A percentile compares a stretch with the other conserved stretches of the same genome.
Evolutionary conservation across 1,140 invertebrate species (phyloP).

Genomic region (Leucophenga varia): DNA sequence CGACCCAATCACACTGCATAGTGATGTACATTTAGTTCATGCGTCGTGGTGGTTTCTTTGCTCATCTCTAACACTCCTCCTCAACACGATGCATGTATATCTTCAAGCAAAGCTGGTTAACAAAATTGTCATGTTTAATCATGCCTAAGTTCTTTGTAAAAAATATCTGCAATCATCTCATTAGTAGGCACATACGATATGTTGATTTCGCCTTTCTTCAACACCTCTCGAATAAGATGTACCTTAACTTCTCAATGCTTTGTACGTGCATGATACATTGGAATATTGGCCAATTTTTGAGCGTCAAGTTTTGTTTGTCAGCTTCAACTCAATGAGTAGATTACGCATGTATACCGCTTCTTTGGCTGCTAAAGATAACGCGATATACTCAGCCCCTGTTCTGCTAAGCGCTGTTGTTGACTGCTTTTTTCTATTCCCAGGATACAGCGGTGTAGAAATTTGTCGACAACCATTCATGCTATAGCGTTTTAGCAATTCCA

Average conservation of each 20-base stretch:
- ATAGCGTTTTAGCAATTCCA: no score
- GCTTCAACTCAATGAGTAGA: slow-evolving; percentile 19
- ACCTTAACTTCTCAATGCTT: slow-evolving; percentile 37
- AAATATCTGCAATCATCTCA: no score
- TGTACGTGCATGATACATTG: slow-evolving; percentile 24
- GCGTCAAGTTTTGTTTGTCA: slow-evolving; percentile 11
- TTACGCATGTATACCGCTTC: slow-evolving; percentile 25
- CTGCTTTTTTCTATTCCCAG: slow-evolving; percentile 20
- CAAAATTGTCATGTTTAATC: no score
- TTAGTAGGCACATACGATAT: no score
- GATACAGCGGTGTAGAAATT: slow-evolving; percentile 41
- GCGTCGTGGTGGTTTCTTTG: no score
- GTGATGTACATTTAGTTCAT: no score
- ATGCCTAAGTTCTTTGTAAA: no score
- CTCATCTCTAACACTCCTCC: no score
- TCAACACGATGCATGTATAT: no score
- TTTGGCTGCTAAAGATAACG: no score
- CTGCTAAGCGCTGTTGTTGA: slow-evolving; percentile 14
- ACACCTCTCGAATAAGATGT: slow-evolving; percentile 33
- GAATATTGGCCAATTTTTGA: slow-evolving; percentile 22
- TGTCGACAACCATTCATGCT: slow-evolving; percentile 29
- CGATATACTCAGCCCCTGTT: slow-evolving; percentile 26
- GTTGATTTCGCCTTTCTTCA: no score
- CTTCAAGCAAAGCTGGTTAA: slow-evolving; percentile 48
- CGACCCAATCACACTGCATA: no score